Evolutionary conservation across 53 echinoderm and acorn worm species (phyloP), one percentile per base, ranked within the genome.

Genomic region (Henricia sp.): DNA sequence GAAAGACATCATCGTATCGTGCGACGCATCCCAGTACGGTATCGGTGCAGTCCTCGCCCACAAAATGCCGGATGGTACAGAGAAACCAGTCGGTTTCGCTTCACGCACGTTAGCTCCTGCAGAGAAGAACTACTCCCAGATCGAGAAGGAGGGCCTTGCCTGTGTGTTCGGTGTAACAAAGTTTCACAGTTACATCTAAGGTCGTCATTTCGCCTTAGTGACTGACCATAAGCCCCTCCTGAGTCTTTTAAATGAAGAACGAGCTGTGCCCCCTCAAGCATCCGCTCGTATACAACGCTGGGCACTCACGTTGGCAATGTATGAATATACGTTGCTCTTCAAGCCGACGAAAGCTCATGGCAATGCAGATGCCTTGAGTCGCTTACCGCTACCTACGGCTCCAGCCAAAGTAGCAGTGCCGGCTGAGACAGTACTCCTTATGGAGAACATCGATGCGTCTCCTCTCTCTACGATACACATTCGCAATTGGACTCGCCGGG

Each of bases 161-260:
- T 66, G 88, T 36, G 66, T 88, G 17, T 91, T 91, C 70, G 92
- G 92, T 25, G 66, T 91, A 39, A 88, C 64, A 67, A 19, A 16
- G 64, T 42, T 75, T 76, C 68, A 74, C 82, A 86, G 46, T 92
- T 74, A 43, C 86, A 92, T 70, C 67, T 67, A 50, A 75, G 17
- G 67, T 10, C 29, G 62, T 14, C 64, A 89, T 27, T 83, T 91
- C 50, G 84, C 69, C 19, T 42, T 88, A n/a, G 83, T 91, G 54
- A 90, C 82, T 0, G 87, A 92, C 66, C 85, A 88, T 43, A 93
- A 89, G 39, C 89, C 93, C 25, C 53, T 93, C 36, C 37, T 74
- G 4, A 76, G 83, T 12, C 52, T 88, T 13, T 69, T 84, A 25
- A 21, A 67, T 5, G 88, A 88, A 16, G 71, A 60, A 54, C 28